Percentiles rank a stretch among this genome's conserved stretches.
These are phyloP conservation scores for Mus spicilegus DNA, from an alignment of 2,113 vertebrate species.

Conservation along the genomic window DNA sequence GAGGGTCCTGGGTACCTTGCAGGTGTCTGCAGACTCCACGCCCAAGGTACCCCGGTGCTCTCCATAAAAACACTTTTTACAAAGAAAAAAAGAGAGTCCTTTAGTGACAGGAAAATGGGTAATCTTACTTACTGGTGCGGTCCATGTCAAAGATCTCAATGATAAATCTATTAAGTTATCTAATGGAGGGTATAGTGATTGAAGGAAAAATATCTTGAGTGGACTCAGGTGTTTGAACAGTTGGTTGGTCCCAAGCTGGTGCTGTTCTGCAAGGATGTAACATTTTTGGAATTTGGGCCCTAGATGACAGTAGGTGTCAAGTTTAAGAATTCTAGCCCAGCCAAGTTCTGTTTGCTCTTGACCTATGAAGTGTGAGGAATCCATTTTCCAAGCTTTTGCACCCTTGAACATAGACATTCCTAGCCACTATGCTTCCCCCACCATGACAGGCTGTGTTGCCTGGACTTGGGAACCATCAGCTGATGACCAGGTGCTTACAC, in stretches of 20 bases:
- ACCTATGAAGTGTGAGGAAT: background rate
- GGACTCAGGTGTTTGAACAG: background rate
- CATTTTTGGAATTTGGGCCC: too few species aligned
- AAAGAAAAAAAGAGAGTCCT: background rate
- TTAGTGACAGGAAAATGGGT: background rate
- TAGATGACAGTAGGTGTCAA: background rate
- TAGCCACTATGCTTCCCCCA: too few species aligned
- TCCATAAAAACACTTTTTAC: background rate
- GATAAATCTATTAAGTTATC: background rate
- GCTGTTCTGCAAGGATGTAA: background rate
- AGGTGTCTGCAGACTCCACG: too few species aligned
- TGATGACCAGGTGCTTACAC: background rate
- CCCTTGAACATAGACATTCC: background rate
- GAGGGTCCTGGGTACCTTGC: too few species aligned
- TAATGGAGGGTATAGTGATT: too few species aligned
- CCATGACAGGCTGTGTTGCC: too few species aligned
- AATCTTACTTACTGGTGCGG: fast-evolving
- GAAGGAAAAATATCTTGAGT: too few species aligned
- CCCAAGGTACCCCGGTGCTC: too few species aligned
- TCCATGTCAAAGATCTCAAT: too few species aligned
- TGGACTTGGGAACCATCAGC: background rate
- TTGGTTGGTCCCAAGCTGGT: background rate
- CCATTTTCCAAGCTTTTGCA: background rate
- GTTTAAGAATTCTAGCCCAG: too few species aligned
- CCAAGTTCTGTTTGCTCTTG: background rate